A percentile compares a stretch with the other conserved stretches of the same genome.
phyloP scores from a whole-genome alignment of 2,113 vertebrate genomes.

The Nannospalax galili region DNA sequence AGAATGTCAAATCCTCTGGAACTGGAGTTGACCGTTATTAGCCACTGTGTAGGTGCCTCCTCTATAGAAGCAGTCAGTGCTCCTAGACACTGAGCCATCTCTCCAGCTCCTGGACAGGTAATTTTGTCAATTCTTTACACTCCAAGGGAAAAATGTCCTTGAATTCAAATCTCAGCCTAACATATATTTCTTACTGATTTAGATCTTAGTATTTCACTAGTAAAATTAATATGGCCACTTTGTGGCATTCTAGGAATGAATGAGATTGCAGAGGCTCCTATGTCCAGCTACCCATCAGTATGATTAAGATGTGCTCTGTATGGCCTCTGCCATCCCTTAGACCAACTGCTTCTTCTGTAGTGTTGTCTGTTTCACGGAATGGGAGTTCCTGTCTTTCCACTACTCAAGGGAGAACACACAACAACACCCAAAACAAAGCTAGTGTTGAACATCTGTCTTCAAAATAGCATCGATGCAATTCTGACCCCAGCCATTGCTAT shows the following conservation, averaged over 20 bases:
- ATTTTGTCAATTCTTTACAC: background rate
- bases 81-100: too few relatives aligned
- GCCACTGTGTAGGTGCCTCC: too few relatives aligned
- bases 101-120: background rate
- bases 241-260: background rate
- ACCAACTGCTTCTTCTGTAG: background rate
- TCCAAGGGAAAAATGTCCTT: background rate
- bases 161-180: background rate
- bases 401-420: background rate
- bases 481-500: background rate
- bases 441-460: background rate
- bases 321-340: background rate
- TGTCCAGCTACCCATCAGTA: background rate
- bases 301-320: background rate
- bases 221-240: background rate
- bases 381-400: background rate
- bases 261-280: background rate
- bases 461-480: background rate
- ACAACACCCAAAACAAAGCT: background rate
- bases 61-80: too few relatives aligned
- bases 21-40: too few relatives aligned
- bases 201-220: background rate
- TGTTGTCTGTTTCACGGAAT: background rate
- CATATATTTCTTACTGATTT: background rate
- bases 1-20: too few relatives aligned